These are phyloP conservation scores for Trididemnum clinides DNA, from an alignment of 23 tunicate genomes.

Conservation along the genomic window DNA sequence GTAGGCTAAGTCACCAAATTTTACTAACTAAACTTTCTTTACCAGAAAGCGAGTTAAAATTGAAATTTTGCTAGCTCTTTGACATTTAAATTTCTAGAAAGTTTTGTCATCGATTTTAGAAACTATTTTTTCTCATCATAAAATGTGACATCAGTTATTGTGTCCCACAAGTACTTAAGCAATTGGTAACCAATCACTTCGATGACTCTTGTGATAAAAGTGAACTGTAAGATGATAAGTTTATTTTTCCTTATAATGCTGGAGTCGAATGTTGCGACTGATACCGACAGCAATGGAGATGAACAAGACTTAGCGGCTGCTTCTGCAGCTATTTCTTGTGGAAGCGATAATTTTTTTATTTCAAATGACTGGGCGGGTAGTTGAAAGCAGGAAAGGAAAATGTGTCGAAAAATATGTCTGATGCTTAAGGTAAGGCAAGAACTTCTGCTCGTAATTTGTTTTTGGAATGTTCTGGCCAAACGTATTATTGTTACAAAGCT, in stretches of 20 bases:
- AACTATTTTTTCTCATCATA: not conserved
- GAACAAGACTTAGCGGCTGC: not conserved
- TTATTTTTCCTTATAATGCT: not conserved
- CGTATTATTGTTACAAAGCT: not conserved
- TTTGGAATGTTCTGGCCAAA: not conserved
- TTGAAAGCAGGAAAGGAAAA: not conserved
- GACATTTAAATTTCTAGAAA: not conserved
- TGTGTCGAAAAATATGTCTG: not conserved
- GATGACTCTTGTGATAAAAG: not conserved
- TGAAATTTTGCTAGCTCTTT: not conserved
- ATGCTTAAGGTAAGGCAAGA: too few relatives aligned
- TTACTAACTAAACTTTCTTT: too few relatives aligned
- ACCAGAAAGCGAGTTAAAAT: too few relatives aligned
- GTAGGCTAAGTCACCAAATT: too few relatives aligned
- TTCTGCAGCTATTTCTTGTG: not conserved
- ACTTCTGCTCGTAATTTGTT: not conserved
- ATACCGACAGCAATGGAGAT: not conserved
- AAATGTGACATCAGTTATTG: not conserved
- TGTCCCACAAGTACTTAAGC: not conserved
- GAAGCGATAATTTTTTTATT: not conserved
- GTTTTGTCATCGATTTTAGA: not conserved
- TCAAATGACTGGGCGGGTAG: not conserved
- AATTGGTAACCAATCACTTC: not conserved
- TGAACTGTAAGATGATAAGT: not conserved
- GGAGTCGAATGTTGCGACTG: not conserved